A percentile compares a stretch with the other conserved stretches of the same genome.
Conservation (phyloP, 2,888 invertebrate genomes). For the Caenorhabditis macrosperma region DNA sequence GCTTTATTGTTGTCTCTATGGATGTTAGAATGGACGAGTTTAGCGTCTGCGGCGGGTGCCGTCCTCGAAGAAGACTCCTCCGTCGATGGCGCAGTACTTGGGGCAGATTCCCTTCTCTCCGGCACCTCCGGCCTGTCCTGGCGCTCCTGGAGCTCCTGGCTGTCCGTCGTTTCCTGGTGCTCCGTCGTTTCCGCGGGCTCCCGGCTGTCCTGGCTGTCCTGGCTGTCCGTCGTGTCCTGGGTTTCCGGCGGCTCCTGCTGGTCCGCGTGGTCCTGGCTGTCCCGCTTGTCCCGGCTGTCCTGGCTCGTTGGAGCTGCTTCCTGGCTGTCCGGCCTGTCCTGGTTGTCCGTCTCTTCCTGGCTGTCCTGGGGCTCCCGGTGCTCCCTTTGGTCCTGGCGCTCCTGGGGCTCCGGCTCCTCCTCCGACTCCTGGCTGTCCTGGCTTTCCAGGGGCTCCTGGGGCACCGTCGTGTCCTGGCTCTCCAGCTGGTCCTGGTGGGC, state of each 20-base stretch:
- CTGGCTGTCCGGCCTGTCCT: slow-evolving; percentile 51
- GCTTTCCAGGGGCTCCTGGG: slow-evolving; percentile 52
- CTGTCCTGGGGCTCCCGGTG: slow-evolving; percentile 51
- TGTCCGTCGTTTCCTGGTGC: slow-evolving; percentile 50
- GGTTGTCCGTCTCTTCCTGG: slow-evolving; percentile 57
- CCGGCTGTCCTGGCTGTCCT: slow-evolving; percentile 64
- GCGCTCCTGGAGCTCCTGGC: slow-evolving; percentile 60
- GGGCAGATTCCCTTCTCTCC: slow-evolving; percentile 78
- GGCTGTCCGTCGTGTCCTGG: slow-evolving; percentile 65
- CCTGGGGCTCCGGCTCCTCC: slow-evolving; percentile 73
- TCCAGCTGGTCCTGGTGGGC: slow-evolving; percentile 60
- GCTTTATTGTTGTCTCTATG: slow-evolving; percentile 19
- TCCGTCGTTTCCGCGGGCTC: slow-evolving; percentile 64
- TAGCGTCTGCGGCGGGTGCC: slow-evolving; percentile 73
- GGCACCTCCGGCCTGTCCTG: slow-evolving; percentile 66
- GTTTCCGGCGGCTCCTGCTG: slow-evolving; percentile 60
- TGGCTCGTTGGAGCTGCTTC: slow-evolving; percentile 45
- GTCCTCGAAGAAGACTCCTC: slow-evolving; percentile 79
- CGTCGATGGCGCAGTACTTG: slow-evolving; percentile 78
- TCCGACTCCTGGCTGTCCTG: slow-evolving; percentile 57
- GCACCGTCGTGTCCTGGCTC: slow-evolving; percentile 50
- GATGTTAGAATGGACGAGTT: too few species aligned
- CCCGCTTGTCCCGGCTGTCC: slow-evolving; percentile 57
- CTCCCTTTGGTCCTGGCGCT: slow-evolving; percentile 52
- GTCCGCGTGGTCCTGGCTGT: slow-evolving; percentile 65